phyloP scores from a whole-genome alignment of 2,888 invertebrate species.

The Platycnemis pennipes region DNA sequence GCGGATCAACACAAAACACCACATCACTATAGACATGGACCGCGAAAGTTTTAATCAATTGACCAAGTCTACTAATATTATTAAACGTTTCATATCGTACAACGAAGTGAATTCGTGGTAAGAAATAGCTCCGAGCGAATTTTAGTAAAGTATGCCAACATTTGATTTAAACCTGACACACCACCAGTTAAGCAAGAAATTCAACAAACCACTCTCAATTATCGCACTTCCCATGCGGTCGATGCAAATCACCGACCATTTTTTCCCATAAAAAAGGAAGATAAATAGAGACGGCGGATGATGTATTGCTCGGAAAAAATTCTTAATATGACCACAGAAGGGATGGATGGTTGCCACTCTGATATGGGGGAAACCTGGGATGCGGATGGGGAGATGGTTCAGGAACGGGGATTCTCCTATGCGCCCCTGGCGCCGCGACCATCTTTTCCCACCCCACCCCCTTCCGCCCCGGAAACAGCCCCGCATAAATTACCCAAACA shows the following conservation, averaged over 20 bases:
- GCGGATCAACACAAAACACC: too few species aligned
- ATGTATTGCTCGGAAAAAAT: neutral
- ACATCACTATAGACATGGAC: too few species aligned
- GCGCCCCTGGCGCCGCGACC: neutral
- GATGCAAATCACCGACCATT: neutral
- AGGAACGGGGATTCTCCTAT: neutral
- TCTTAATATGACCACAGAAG: neutral
- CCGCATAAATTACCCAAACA: slow-evolving; percentile 5
- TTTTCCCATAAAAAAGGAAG: neutral
- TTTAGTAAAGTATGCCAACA: too few species aligned
- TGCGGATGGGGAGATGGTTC: neutral
- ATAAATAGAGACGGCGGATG: neutral
- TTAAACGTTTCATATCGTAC: too few species aligned
- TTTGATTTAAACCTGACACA: too few species aligned
- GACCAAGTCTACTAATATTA: too few species aligned
- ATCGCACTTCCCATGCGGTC: neutral
- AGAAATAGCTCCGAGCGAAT: neutral
- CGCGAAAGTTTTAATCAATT: too few species aligned
- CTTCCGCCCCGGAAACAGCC: neutral
- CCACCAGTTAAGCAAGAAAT: too few species aligned
- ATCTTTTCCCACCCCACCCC: neutral
- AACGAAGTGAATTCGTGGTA: too few species aligned
- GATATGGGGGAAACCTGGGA: neutral
- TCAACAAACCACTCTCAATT: too few species aligned
- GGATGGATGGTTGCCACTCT: neutral